phyloP scores from a whole-genome alignment of 2,797 vertebrate genomes.

The Coendou prehensilis region DNA sequence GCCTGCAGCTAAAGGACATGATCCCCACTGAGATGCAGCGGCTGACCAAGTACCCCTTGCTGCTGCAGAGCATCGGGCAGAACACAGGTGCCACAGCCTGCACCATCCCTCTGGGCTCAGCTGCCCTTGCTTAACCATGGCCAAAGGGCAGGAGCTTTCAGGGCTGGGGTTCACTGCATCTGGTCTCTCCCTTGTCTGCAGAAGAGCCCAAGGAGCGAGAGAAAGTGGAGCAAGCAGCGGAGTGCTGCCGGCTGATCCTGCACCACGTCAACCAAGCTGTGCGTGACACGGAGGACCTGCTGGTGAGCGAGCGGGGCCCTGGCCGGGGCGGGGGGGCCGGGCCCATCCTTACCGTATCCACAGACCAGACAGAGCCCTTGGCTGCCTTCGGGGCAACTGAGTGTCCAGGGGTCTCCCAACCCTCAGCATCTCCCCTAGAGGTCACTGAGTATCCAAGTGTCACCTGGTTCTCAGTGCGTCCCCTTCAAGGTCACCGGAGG shows the following conservation, averaged over 20 bases:
- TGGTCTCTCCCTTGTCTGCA: conserved; percentile 71
- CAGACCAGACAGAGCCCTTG: background rate
- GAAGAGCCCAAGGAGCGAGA: conserved; percentile 90
- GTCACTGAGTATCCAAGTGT: background rate
- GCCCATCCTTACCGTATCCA: rapidly evolving
- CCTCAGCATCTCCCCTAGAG: background rate
- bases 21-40: conserved; percentile 97
- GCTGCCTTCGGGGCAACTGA: background rate
- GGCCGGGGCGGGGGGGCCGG: rapidly evolving
- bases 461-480: background rate
- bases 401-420: background rate
- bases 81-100: conserved; percentile 90
- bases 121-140: rapidly evolving
- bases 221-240: conserved; percentile 92
- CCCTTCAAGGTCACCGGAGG: background rate
- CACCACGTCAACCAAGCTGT: conserved; percentile 96
- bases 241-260: conserved; percentile 95
- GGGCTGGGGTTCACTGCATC: background rate
- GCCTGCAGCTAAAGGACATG: conserved; percentile 97
- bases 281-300: conserved; percentile 94
- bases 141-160: rapidly evolving
- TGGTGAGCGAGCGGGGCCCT: conserved; percentile 89
- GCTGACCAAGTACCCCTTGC: conserved; percentile 95
- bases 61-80: conserved; percentile 96
- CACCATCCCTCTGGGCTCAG: rapidly evolving